Percentiles rank a stretch among this genome's conserved stretches.
These are phyloP conservation scores for Ploceus nigricollis DNA, from an alignment of 2,113 vertebrate species.

Conservation along the genomic window DNA sequence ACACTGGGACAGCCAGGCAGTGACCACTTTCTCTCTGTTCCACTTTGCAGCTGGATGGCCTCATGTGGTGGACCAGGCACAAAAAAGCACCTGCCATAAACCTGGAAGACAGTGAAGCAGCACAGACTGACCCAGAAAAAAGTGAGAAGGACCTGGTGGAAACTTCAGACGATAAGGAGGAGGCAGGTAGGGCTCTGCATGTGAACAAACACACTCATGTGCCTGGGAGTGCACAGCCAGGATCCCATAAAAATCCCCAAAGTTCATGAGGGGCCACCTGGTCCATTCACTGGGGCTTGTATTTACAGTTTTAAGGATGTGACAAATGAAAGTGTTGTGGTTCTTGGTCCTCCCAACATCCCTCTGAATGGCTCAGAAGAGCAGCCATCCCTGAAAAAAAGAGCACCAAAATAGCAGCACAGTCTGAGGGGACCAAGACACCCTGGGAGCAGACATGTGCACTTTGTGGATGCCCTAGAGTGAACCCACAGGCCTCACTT, in stretches of 20 bases:
- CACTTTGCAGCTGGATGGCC: constrained; percentile 72
- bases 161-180: background rate
- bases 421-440: background rate
- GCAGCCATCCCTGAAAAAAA: background rate
- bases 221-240: background rate
- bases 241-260: background rate
- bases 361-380: background rate
- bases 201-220: fast-evolving
- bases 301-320: background rate
- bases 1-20: background rate
- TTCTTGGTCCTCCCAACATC: background rate
- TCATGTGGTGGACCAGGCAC: constrained; percentile 92
- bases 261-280: background rate
- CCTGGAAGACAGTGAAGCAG: background rate
- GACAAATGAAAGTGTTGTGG: background rate
- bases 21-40: background rate
- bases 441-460: background rate
- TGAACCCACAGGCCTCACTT: background rate
- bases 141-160: background rate
- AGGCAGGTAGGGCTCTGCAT: background rate
- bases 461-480: background rate
- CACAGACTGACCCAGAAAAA: background rate
- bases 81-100: constrained; percentile 40
- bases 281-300: background rate
- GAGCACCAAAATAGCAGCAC: background rate